Conservation (phyloP, 2,113 vertebrate species). For the Phyllostomus hastatus region DNA sequence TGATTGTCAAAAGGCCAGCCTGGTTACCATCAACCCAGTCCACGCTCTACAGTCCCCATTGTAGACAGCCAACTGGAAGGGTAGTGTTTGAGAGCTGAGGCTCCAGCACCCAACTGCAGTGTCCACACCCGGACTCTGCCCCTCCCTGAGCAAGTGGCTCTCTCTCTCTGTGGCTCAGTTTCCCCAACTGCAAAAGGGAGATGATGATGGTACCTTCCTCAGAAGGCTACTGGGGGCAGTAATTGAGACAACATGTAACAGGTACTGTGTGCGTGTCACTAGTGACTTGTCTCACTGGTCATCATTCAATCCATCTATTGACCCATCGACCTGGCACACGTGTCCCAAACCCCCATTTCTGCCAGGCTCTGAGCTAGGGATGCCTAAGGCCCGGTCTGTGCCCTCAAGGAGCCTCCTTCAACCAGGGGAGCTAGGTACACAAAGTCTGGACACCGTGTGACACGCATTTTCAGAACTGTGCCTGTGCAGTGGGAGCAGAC, state of each 20-base stretch:
- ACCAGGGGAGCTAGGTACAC: background rate
- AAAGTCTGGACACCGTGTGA: background rate
- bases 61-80: background rate
- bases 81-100: background rate
- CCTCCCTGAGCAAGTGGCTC: background rate
- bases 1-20: too few relatives aligned
- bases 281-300: too few relatives aligned
- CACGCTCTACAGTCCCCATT: accelerated
- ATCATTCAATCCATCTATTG: accelerated
- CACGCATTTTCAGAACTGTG: accelerated
- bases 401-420: background rate
- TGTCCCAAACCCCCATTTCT: background rate
- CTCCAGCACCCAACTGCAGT: accelerated
- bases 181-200: background rate
- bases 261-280: accelerated
- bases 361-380: background rate
- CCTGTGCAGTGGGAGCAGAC: background rate
- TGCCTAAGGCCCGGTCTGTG: background rate
- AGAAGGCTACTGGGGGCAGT: background rate
- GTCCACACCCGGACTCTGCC: background rate
- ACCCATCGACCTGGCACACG: too few relatives aligned
- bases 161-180: background rate
- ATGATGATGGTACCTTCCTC: background rate
- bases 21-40: background rate
- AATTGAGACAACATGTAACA: background rate